Evolutionary conservation across 2,797 vertebrate species (phyloP).

Genomic region (Muscicapa striata): DNA sequence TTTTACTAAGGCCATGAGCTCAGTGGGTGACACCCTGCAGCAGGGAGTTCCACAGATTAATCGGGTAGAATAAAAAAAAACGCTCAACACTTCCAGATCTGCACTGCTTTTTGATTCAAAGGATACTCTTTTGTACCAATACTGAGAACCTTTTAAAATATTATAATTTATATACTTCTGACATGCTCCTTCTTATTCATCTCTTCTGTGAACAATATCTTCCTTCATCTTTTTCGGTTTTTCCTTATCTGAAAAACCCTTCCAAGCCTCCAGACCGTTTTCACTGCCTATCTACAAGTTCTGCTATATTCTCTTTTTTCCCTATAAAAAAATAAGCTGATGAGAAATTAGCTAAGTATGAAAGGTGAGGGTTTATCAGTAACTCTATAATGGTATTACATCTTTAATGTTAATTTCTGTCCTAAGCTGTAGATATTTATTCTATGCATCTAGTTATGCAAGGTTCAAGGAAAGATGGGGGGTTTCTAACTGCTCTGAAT

Average conservation of each 20-base stretch:
- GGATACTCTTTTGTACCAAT: not conserved
- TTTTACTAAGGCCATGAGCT: not conserved
- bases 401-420: conserved; percentile 61
- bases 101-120: conserved; percentile 27
- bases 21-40: not conserved
- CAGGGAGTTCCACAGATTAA: conserved; percentile 5
- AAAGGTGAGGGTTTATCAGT: conserved; percentile 63
- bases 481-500: not conserved
- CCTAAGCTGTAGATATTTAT: conserved; percentile 19
- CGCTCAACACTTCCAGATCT: not conserved
- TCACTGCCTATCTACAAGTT: conserved; percentile 28
- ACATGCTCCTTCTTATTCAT: conserved; percentile 14
- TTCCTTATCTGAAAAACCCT: conserved; percentile 60
- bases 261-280: conserved; percentile 30
- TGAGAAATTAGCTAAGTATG: conserved; percentile 56
- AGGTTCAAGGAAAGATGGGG: conserved; percentile 13
- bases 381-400: conserved; percentile 35
- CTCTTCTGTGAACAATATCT: conserved; percentile 33
- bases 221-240: conserved; percentile 41
- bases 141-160: conserved; percentile 3
- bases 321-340: not conserved
- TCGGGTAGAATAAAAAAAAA: not conserved
- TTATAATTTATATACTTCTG: conserved; percentile 60
- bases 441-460: conserved; percentile 50
- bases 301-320: not conserved